phyloP scores from a whole-genome alignment of 2,888 invertebrate species.

The Camponotus fellah region DNA sequence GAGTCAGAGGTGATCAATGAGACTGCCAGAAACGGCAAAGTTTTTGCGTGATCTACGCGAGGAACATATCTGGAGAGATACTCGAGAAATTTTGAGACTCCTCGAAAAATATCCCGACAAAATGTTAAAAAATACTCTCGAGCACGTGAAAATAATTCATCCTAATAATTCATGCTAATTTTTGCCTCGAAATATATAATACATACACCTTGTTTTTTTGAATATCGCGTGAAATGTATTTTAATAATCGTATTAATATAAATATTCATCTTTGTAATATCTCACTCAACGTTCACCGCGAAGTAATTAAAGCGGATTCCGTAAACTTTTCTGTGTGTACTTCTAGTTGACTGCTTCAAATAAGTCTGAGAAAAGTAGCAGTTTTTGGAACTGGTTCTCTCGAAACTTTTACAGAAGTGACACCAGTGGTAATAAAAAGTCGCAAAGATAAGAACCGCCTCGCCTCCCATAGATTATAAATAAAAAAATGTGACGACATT shows the following conservation, averaged over 20 bases:
- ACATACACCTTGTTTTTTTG: not conserved
- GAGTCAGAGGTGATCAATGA: slow-evolving; percentile 50
- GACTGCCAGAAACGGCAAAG: slow-evolving; percentile 22
- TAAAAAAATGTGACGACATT: slow-evolving; percentile 41
- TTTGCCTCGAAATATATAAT: not conserved
- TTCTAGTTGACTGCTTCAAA: slow-evolving; percentile 56
- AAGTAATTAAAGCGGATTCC: slow-evolving; percentile 54
- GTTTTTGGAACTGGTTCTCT: slow-evolving; percentile 56
- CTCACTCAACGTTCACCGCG: slow-evolving; percentile 13
- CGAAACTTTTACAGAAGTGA: slow-evolving; percentile 39
- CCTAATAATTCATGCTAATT: not conserved
- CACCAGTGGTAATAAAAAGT: slow-evolving; percentile 49
- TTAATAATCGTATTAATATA: not conserved
- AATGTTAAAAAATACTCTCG: not conserved
- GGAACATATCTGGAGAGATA: slow-evolving; percentile 6
- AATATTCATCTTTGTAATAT: not conserved
- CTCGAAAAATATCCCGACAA: not conserved
- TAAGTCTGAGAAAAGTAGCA: slow-evolving; percentile 61
- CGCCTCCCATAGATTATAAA: slow-evolving; percentile 36
- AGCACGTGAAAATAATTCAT: not conserved
- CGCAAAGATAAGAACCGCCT: slow-evolving; percentile 39
- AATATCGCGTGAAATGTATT: not conserved
- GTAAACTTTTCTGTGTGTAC: slow-evolving; percentile 50
- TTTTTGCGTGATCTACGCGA: slow-evolving; percentile 46
- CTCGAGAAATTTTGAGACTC: not conserved